Conservation (phyloP, 1,140 invertebrate species). For the Bursaphelenchus mucronatus region DNA sequence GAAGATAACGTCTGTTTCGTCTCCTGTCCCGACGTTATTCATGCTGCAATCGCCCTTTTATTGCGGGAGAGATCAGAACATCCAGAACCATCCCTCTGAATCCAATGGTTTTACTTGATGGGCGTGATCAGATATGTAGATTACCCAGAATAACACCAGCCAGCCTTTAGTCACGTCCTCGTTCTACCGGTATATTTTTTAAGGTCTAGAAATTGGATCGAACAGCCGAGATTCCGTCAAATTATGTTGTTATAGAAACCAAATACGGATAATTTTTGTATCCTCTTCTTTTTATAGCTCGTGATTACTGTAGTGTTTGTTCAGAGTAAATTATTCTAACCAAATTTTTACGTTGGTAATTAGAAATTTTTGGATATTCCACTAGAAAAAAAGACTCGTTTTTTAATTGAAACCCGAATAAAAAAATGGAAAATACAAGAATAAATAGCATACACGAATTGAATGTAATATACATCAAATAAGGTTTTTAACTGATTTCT, state of each 20-base stretch:
- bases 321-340: no score
- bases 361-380: no score
- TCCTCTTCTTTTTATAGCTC: no score
- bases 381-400: background rate
- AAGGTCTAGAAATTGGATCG: background rate
- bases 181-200: background rate
- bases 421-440: background rate
- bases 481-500: constrained; percentile 1
- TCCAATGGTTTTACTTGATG: background rate
- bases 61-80: background rate
- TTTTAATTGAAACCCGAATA: constrained; percentile 4
- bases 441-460: background rate
- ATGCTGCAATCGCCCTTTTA: constrained; percentile 33
- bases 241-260: background rate
- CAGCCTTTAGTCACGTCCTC: background rate
- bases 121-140: background rate
- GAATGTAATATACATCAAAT: no score
- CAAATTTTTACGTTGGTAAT: no score
- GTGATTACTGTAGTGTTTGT: no score
- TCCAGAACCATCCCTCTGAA: background rate
- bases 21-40: constrained; percentile 46
- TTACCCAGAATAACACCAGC: background rate
- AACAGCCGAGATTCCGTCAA: background rate
- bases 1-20: constrained; percentile 32
- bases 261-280: no score